Percentiles rank a stretch among this genome's conserved stretches.
Conservation (phyloP, 1,140 invertebrate genomes). For the Heliconius himera region DNA sequence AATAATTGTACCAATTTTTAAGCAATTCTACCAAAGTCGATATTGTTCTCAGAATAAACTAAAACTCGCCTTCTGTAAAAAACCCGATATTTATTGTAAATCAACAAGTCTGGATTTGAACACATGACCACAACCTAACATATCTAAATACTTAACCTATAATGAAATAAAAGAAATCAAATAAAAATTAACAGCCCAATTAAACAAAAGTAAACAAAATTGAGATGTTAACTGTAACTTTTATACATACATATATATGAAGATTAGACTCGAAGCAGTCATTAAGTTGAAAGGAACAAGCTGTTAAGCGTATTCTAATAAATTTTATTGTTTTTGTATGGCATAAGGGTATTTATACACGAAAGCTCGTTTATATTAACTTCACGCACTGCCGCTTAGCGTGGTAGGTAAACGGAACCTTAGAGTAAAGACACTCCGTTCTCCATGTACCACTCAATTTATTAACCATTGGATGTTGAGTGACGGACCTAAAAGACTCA, state of each 20-base stretch:
- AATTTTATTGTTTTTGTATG: conserved; percentile 24
- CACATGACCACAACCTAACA: too few species aligned
- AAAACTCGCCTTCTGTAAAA: too few species aligned
- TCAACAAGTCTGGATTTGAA: too few species aligned
- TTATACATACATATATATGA: not conserved
- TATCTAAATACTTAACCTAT: not conserved
- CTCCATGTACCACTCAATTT: not conserved
- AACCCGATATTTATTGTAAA: too few species aligned
- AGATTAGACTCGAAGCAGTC: not conserved
- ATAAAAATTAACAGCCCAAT: not conserved
- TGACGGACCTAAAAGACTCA: not conserved
- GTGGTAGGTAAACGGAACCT: not conserved
- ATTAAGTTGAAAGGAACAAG: conserved; percentile 21
- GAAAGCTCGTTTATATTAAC: not conserved
- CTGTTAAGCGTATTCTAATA: conserved; percentile 23
- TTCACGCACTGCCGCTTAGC: not conserved
- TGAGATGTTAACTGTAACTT: not conserved
- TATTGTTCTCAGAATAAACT: too few species aligned
- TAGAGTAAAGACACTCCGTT: not conserved
- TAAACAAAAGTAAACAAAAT: conserved; percentile 5
- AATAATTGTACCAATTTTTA: too few species aligned
- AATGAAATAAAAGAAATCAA: not conserved
- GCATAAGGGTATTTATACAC: conserved; percentile 4
- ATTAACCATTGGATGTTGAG: not conserved
- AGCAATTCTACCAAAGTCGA: too few species aligned